These are phyloP conservation scores for Tromatobia lineatoria DNA, from an alignment of 2,888 invertebrate species.

Conservation along the genomic window DNA sequence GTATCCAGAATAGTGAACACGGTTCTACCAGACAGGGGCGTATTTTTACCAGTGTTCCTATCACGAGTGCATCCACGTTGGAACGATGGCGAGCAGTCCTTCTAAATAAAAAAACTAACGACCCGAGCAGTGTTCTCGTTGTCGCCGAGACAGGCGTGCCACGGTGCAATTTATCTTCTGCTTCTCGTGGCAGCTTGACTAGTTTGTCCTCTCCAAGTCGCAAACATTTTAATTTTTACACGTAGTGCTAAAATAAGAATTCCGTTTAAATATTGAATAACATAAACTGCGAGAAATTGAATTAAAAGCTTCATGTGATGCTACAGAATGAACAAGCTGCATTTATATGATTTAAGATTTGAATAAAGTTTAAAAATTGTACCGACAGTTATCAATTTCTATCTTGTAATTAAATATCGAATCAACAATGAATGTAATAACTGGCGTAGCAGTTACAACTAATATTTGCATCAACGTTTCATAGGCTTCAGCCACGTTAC, in stretches of 20 bases:
- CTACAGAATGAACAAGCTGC: neutral
- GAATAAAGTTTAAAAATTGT: neutral
- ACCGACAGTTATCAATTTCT: neutral
- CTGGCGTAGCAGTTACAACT: neutral
- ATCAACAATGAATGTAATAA: neutral
- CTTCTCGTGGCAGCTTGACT: slow-evolving; percentile 17
- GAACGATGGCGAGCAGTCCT: slow-evolving; percentile 31
- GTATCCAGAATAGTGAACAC: too few relatives aligned
- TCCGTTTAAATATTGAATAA: neutral
- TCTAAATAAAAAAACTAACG: slow-evolving; percentile 64
- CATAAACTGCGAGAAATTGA: neutral
- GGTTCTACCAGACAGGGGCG: too few relatives aligned
- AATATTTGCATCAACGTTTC: neutral
- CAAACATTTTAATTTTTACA: slow-evolving; percentile 5
- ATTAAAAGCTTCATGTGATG: neutral
- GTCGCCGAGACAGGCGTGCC: slow-evolving; percentile 40
- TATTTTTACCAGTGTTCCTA: slow-evolving; percentile 14
- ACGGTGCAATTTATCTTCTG: slow-evolving; percentile 34
- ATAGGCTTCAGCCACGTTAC: neutral
- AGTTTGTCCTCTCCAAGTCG: slow-evolving; percentile 2
- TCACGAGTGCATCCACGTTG: neutral
- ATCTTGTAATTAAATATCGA: neutral
- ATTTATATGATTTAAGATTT: too few relatives aligned
- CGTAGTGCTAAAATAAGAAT: neutral
- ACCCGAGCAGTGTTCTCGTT: slow-evolving; percentile 33